Conservation (phyloP, 1,140 invertebrate species). For the Drosophila gunungcola region DNA sequence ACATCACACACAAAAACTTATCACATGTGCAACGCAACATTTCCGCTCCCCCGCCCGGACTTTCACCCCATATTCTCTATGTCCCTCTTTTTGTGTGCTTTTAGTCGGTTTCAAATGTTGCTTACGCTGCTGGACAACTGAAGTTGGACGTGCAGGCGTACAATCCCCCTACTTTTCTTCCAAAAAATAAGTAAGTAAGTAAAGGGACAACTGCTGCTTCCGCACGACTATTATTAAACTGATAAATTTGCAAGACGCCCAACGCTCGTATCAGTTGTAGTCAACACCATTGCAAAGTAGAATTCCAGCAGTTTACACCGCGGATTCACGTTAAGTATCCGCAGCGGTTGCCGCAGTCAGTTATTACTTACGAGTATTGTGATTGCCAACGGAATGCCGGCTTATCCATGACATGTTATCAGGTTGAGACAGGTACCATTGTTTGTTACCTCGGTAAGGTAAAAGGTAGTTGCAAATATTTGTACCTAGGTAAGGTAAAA, state of each 20-base stretch:
- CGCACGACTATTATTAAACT: slow-evolving; percentile 68
- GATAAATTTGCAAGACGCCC: slow-evolving; percentile 64
- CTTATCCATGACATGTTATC: no score
- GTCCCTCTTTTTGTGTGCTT: slow-evolving; percentile 56
- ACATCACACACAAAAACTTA: slow-evolving; percentile 64
- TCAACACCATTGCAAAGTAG: slow-evolving; percentile 23
- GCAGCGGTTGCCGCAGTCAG: slow-evolving; percentile 45
- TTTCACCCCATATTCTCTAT: slow-evolving; percentile 8
- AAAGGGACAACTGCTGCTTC: slow-evolving; percentile 30
- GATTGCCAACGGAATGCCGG: slow-evolving; percentile 38
- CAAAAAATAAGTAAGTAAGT: slow-evolving; percentile 30
- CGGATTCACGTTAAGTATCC: slow-evolving; percentile 59
- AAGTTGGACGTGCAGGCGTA: slow-evolving; percentile 53
- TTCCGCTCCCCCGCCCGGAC: slow-evolving; percentile 40
- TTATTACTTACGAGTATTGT: slow-evolving; percentile 46
- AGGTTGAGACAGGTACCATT: no score
- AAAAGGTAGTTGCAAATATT: no score
- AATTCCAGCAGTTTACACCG: slow-evolving; percentile 46
- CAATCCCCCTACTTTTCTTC: background rate
- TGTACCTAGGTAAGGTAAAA: no score
- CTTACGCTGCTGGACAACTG: slow-evolving; percentile 74
- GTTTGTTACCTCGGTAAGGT: no score
- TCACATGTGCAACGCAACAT: slow-evolving; percentile 80
- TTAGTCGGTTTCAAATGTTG: slow-evolving; percentile 81
- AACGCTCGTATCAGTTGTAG: slow-evolving; percentile 55